Evolutionary conservation across 2,113 vertebrate genomes (phyloP), one percentile per base, ranked within the genome.

Genomic region (Merops nubicus): DNA sequence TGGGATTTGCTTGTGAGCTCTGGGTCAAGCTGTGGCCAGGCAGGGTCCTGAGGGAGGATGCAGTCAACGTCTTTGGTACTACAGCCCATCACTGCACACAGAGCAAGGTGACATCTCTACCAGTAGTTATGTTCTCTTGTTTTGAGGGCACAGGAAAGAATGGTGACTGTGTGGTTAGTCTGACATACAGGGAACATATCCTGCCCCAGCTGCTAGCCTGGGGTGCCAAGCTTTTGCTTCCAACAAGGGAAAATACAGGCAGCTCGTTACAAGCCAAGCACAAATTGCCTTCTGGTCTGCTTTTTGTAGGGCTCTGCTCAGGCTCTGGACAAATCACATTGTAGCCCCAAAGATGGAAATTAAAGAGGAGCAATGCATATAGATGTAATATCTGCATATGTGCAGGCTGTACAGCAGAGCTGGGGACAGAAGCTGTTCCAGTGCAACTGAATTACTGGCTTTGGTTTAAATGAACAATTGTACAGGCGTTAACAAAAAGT

Each of bases 391-490:
- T 63, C 48, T 31, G 64, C 34, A 29, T 48, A 36, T 69, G 76
- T 3, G 21, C 68, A 83, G 88, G 59, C 42, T 84, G 23, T 62
- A 72, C 0, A 0, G 68, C 76, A 78, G 63, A 90, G 51, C 54
- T 70, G 12, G 2, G 54, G 63, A 88, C 47, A 5, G 50, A 42
- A 83, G 50, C 78, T 92, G 43, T 78, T 96, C 60, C 84, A 91
- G 19, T 64, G 31, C 80, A 54, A 31, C 63, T 83, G 70, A 93
- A 93, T 94, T 88, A 73, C 93, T 90, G 90, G 34, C 60, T 94
- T 95, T 95, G 93, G 85, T 95, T 88, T 90, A 89, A 91, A 88
- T 78, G 90, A 88, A 45, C 90, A 92, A 86, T 91, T 83, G 54
- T 81, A 88, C 64, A 67, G 76, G 28, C 82, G 75, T 94, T 96